phyloP scores from a whole-genome alignment of 2,797 vertebrate species.

The Falco cherrug region DNA sequence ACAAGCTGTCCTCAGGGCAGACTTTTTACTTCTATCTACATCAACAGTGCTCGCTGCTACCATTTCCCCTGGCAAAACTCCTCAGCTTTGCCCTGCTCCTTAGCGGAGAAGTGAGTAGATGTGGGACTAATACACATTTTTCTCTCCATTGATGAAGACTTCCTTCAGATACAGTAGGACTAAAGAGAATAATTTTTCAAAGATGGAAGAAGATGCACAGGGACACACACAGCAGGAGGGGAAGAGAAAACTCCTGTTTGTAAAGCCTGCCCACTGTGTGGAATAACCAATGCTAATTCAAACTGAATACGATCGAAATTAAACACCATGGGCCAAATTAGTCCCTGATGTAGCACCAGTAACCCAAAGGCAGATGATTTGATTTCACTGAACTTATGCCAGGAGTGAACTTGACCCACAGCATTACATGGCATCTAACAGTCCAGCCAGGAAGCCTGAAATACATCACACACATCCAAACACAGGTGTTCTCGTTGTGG shows the following conservation, averaged over 20 bases:
- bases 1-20: constrained; percentile 59
- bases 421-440: fast-evolving
- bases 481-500: background rate
- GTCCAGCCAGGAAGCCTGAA: background rate
- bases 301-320: background rate
- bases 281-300: constrained; percentile 42
- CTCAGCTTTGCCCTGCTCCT: background rate
- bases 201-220: background rate
- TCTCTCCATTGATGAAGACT: background rate
- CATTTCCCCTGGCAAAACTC: constrained; percentile 18
- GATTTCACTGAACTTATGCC: background rate
- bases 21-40: constrained; percentile 58
- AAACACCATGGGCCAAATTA: background rate
- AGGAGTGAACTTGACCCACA: constrained; percentile 1
- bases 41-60: background rate
- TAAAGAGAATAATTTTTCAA: constrained; percentile 35
- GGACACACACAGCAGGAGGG: background rate
- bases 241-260: background rate
- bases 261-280: constrained; percentile 27
- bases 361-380: background rate
- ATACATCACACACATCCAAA: background rate
- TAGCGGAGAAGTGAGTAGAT: background rate
- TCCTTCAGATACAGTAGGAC: background rate
- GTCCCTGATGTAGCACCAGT: background rate
- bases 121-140: background rate